Base-by-base conservation (phyloP, 2,113 vertebrate genomes). In the Ochotona curzoniae region DNA sequence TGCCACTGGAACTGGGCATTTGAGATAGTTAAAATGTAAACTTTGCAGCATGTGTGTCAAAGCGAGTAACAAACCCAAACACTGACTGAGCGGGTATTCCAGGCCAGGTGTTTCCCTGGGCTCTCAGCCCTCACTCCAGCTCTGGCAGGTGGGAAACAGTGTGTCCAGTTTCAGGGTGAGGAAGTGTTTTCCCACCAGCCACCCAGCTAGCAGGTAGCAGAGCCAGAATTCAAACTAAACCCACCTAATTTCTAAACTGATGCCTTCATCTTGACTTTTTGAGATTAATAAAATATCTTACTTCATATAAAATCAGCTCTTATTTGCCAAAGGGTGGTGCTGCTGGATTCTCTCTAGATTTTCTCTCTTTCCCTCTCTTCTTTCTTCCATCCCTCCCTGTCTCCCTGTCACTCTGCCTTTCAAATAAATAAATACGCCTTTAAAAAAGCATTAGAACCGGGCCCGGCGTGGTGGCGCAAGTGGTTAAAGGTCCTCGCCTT, bases 331-430 rank as follows among this genome's bases (percentile, higher is more conserved):
- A 25, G 57, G 38, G 12, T 49, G 28, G 28, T 9, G 23, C 30
- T 5, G 26, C 32, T 0, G 12, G 67, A 1, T 26, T 20, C 87
- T 7, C 0, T 8, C 61, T 18, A 9, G 26, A 25, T 2, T 7
- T 20, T 23, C 8, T 57, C 54, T 57, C 14, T 18, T 5, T 57
- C 54, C 18, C 54, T 57, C 54, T 6, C 54, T 57, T 44, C 38
- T 44, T 44, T 44, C 38, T 44, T 44, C 14, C 54, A 57, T 57
- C 54, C 18, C 54, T 57, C 54, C 17, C 54, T 57, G 54, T 57
- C 54, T 15, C 12, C 18, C 3, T 17, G 54, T 20, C 54, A 57
- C 54, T 57, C 54, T 57, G 54, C 54, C 54, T 57, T 57, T 57
- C 54, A 57, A 18, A 57, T 57, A 57, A 57, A 57, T 57, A 51